Evolutionary conservation across 2,888 invertebrate genomes (phyloP), one percentile per base, ranked within the genome.

Genomic region (Apamea epomidion): DNA sequence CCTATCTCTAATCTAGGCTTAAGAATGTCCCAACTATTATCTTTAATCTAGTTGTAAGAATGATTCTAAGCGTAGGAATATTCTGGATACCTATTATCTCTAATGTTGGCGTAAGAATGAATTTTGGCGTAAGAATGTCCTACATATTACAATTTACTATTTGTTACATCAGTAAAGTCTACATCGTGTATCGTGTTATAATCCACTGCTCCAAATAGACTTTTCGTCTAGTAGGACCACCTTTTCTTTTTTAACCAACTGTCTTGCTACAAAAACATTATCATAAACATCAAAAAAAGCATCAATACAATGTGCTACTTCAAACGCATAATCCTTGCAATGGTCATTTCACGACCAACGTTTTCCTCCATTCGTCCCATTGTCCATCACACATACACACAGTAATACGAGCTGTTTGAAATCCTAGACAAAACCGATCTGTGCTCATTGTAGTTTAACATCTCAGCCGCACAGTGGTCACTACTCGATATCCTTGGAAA

Each of bases 351-450:
- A 89, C 85, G 81, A 83, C n/a, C 12, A 32, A 78, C 42, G 87
- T 90, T 89, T 87, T 83, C 73, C 74, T 69, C 25, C 78, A 86
- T 79, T 89, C 88, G 87, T 76, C 60, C 80, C 87, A 91, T 88
- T 92, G 91, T 91, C 82, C 84, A 84, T 86, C 83, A 91, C 90
- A 91, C 88, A 88, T 82, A 71, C 73, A 37, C 68, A 78, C 67
- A 76, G 93, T 89, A 91, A 94, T 86, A 87, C 86, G 92, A 94
- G 92, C 92, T 67, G 85, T 85, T 93, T 93, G 93, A 92, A 91
- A 92, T 88, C 87, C 64, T 88, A 91, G 82, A 90, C 87, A 90
- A 89, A 87, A 90, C 91, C 92, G 92, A 89, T 91, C 80, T 81
- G 42, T 81, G 74, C 86, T 87, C 77, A 87, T 89, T 88, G 87